A percentile compares a stretch with the other conserved stretches of the same genome.
phyloP scores from a whole-genome alignment of 1,140 invertebrate species.

The Acyrthosiphon pisum region DNA sequence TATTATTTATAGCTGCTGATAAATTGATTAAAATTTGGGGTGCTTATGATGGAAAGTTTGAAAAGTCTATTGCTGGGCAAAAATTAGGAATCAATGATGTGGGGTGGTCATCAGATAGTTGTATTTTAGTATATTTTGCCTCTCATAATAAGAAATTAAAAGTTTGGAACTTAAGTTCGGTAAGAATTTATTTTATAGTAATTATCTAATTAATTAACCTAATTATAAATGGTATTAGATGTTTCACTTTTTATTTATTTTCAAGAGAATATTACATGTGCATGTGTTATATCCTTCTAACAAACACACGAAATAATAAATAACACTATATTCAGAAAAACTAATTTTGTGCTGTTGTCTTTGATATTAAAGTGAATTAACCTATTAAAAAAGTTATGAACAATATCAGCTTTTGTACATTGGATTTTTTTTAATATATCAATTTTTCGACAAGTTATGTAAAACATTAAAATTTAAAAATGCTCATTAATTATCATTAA shows the following conservation, averaged over 20 bases:
- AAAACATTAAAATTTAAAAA: too few species aligned
- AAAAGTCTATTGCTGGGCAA: slow-evolving; percentile 97
- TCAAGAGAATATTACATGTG: background rate
- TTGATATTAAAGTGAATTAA: background rate
- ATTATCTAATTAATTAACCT: background rate
- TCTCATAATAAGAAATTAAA: slow-evolving; percentile 99
- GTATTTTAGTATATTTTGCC: slow-evolving; percentile 92
- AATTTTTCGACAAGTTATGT: background rate
- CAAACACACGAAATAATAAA: background rate
- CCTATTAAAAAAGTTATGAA: background rate
- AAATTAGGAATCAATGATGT: slow-evolving; percentile 99
- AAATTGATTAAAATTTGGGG: slow-evolving; percentile 99
- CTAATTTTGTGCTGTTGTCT: background rate
- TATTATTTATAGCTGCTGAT: slow-evolving; percentile 76
- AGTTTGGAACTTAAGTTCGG: slow-evolving; percentile 96
- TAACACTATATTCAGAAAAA: background rate
- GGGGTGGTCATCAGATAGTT: slow-evolving; percentile 97
- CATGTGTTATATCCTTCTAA: background rate
- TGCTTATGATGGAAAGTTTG: slow-evolving; percentile 99
- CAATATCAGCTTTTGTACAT: background rate
- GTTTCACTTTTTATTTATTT: background rate
- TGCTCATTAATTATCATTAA: too few species aligned
- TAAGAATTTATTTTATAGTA: slow-evolving; percentile 64
- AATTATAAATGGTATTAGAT: background rate
- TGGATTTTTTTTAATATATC: background rate